A percentile compares a stretch with the other conserved stretches of the same genome.
phyloP scores from a whole-genome alignment of 2,888 invertebrate genomes.

The Pseudanteris insignis region DNA sequence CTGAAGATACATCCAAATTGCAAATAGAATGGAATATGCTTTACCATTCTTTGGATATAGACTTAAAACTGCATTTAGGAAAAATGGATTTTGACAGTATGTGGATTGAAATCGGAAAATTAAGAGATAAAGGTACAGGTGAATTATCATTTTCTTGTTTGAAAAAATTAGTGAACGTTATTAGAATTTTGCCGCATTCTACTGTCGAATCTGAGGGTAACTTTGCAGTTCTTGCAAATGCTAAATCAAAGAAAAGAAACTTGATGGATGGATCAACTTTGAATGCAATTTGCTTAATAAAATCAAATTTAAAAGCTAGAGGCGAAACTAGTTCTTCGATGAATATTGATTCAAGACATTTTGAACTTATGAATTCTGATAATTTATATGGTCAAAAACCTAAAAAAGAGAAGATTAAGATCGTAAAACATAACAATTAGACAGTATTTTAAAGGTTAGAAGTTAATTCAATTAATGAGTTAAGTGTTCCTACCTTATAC shows the following conservation, averaged over 20 bases:
- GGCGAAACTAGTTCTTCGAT: slow-evolving; percentile 30
- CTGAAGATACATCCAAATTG: slow-evolving; percentile 15
- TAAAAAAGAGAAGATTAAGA: slow-evolving; percentile 20
- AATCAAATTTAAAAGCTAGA: slow-evolving; percentile 25
- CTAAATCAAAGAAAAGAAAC: slow-evolving; percentile 28
- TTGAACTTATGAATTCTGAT: slow-evolving; percentile 34
- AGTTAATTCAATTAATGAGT: too few relatives aligned
- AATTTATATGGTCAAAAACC: slow-evolving; percentile 29
- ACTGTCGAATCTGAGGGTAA: slow-evolving; percentile 29
- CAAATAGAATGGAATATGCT: slow-evolving; percentile 20
- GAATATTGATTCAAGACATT: slow-evolving; percentile 20
- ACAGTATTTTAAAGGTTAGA: not conserved
- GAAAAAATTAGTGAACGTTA: slow-evolving; percentile 22
- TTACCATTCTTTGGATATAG: slow-evolving; percentile 16
- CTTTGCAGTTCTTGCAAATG: slow-evolving; percentile 21
- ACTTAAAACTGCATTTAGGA: slow-evolving; percentile 6
- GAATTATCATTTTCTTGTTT: slow-evolving; percentile 17
- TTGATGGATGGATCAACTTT: slow-evolving; percentile 29
- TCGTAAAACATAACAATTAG: not conserved
- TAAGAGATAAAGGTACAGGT: slow-evolving; percentile 7
- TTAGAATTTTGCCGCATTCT: slow-evolving; percentile 33
- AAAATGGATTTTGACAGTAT: slow-evolving; percentile 33
- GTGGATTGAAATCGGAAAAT: slow-evolving; percentile 27
- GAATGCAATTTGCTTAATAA: slow-evolving; percentile 30
- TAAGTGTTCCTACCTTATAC: too few relatives aligned